Conservation (phyloP, 2,888 invertebrate genomes). For the Heteropelma amictum region DNA sequence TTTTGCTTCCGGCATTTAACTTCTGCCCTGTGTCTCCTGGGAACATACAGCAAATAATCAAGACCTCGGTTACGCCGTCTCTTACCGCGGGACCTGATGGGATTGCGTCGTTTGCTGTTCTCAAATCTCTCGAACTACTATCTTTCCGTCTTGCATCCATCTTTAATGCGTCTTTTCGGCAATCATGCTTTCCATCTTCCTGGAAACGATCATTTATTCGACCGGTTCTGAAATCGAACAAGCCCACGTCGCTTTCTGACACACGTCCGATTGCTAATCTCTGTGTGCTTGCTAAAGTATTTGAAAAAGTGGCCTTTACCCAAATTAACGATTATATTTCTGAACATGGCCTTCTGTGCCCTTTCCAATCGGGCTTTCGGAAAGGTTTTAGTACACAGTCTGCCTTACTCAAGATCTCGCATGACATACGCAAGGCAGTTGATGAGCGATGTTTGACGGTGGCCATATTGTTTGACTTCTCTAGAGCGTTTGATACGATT, state of each 20-base stretch:
- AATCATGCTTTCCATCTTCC: background rate
- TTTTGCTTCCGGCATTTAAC: too few species aligned
- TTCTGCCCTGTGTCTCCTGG: too few species aligned
- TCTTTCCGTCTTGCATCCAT: background rate
- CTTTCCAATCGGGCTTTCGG: too few species aligned
- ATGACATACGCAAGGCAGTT: too few species aligned
- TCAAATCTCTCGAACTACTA: background rate
- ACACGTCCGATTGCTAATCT: background rate
- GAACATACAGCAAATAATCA: too few species aligned
- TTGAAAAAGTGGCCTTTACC: background rate
- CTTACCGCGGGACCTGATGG: background rate
- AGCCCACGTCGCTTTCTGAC: background rate
- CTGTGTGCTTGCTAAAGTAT: background rate
- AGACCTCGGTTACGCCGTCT: background rate
- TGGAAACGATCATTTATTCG: background rate
- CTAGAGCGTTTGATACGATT: too few species aligned
- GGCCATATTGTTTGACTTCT: too few species aligned
- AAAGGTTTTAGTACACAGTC: too few species aligned
- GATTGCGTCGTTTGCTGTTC: background rate
- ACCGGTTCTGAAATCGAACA: background rate
- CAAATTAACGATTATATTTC: too few species aligned
- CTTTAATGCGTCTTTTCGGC: background rate
- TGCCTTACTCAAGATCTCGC: too few species aligned
- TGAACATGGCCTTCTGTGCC: too few species aligned
- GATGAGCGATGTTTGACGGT: too few species aligned